Evolutionary conservation across 2,888 invertebrate species (phyloP), one percentile per base, ranked within the genome.

Genomic region (Pyrgus malvae): DNA sequence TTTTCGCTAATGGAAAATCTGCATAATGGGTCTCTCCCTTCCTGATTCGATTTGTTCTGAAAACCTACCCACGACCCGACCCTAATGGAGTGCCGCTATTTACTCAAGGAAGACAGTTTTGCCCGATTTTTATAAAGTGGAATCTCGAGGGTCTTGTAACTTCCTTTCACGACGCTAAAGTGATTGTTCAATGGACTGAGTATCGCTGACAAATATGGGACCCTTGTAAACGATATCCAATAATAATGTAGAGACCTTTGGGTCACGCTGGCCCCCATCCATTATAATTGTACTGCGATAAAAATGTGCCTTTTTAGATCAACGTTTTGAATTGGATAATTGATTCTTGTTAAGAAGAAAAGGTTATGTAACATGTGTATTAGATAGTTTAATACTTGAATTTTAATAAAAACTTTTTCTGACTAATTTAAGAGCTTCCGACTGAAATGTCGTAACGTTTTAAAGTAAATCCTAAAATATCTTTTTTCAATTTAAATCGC

Each of bases 1-100:
- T 84, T 79, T 83, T 80, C 76, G 76, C 73, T 83, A 86, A 86
- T 81, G 83, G 83, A 81, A 87, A 84, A 85, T 87, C 82, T 85
- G 75, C 85, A 87, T 85, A 87, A 87, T 83, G 82, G 84, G 70
- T 74, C 72, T 69, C 72, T 76, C 70, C 74, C 70, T 63, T 64
- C 66, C 67, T 80, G 80, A 86, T 86, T 87, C 81, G 84, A 87
- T 88, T 86, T 81, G 75, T 76, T 74, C 68, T 65, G 70, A 78
- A 75, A 75, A 77, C 76, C 77, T 79, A 74, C 65, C 69, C 69
- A 64, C 69, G 68, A 69, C 65, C 63, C 66, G 60, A 62, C 62
- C 72, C 73, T 84, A 84, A 85, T 83, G 82, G 79, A 76, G 76
- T 67, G 68, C 66, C 68, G 71, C 74, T 79, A 76, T 85, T 81